Conservation (phyloP, 2,113 vertebrate genomes). For the Morone saxatilis region DNA sequence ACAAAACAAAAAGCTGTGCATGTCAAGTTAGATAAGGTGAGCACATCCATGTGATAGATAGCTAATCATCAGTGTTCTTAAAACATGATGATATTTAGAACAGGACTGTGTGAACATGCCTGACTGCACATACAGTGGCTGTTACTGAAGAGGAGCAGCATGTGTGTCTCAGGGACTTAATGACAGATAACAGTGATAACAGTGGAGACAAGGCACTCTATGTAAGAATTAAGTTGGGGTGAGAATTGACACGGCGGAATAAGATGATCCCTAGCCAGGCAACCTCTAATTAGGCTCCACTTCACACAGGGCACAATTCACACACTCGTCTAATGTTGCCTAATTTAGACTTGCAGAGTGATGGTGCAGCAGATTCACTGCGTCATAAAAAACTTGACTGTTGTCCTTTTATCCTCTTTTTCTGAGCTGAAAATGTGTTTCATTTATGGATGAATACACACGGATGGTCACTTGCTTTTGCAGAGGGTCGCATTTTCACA, state of each 20-base stretch:
- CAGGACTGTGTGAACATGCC: constrained; percentile 51
- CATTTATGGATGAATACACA: neutral
- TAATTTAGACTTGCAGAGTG: constrained; percentile 7
- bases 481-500: neutral
- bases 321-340: constrained; percentile 24
- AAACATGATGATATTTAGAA: constrained; percentile 52
- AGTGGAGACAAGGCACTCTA: constrained; percentile 33
- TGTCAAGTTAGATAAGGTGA: constrained; percentile 48
- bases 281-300: constrained; percentile 28
- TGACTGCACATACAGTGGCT: constrained; percentile 46
- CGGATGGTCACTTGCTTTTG: neutral
- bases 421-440: neutral
- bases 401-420: neutral
- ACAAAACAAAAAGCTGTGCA: constrained; percentile 4
- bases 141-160: constrained; percentile 41
- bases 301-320: constrained; percentile 6
- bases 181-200: constrained; percentile 67
- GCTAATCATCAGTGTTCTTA: constrained; percentile 48
- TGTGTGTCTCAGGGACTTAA: constrained; percentile 61
- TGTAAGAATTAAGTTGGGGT: constrained; percentile 25
- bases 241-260: constrained; percentile 21
- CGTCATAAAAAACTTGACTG: neutral
- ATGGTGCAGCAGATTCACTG: neutral
- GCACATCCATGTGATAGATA: constrained; percentile 31
- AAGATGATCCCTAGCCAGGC: constrained; percentile 4